Base-by-base conservation (phyloP, 2,113 vertebrate genomes). In the Thunnus thynnus region DNA sequence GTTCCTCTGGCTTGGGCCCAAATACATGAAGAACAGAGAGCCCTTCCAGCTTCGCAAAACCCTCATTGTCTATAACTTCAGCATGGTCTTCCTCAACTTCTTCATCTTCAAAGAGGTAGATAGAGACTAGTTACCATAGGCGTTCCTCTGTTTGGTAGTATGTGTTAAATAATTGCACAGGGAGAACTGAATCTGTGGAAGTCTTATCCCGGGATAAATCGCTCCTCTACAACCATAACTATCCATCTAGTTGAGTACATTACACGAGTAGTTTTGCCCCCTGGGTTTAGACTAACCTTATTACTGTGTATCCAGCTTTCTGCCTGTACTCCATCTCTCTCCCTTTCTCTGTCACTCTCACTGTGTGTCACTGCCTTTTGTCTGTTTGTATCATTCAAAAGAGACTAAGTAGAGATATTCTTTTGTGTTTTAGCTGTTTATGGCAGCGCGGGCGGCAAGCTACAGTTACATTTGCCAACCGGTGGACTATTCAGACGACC, bases 41-140 rank as follows among this genome's bases (percentile, higher is more conserved):
- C 95, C 98, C 44, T 97, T 99, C 90, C 98, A 99, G 92, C 95
- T 99, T 80, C 96, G 98, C 76, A 96, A 96, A 84, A 95, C 97
- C n/a, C 96, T 99, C 85, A 96, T 99, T 65, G 46, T 96, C 91
- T 99, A 99, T 95, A 99, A 99, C 95, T 99, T 99, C 90, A 97
- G 98, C 74, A 99, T 99, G 98, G 97, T 99, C 93, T 94, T 99
- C 87, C 96, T 99, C 88, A 99, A 99, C 93, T 94, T 99, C 93
- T 99, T 97, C 94, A 99, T 99, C 92, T 99, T 98, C 90, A 98
- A 98, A 96, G 98, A 99, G 97, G 98, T 99, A 79, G 44, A 92
- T 10, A 46, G 10, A 55, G 12, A 20, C 46, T 14, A 41, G 36
- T 41, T 9, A 25, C 5, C n/a, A 2, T 30, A 25, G 0, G 1